Conservation (phyloP, 2,797 vertebrate genomes). For the Sebastolobus altivelis region DNA sequence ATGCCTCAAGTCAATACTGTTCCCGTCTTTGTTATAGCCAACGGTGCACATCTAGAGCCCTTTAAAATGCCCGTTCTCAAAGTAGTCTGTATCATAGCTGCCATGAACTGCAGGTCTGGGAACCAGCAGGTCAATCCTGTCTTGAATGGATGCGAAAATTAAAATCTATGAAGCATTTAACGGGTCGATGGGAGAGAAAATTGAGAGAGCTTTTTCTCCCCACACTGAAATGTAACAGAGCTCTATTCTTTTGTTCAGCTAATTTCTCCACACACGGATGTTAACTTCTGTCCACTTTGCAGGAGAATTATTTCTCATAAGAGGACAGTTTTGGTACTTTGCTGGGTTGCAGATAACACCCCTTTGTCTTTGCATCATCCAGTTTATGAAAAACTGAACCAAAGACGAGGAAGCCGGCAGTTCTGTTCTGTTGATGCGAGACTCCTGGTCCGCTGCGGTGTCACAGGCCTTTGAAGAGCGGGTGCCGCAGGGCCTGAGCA, state of each 20-base stretch:
- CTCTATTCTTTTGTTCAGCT: background rate
- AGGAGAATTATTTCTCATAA: background rate
- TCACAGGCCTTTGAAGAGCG: conserved; percentile 87
- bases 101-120: background rate
- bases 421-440: background rate
- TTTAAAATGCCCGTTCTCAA: background rate
- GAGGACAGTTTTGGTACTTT: background rate
- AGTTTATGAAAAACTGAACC: background rate
- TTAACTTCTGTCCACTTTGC: background rate
- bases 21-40: background rate
- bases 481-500: conserved; percentile 88
- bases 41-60: background rate
- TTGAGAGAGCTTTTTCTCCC: background rate
- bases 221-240: background rate
- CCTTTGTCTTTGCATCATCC: background rate
- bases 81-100: conserved; percentile 13
- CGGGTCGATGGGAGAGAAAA: background rate
- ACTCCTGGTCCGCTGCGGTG: background rate
- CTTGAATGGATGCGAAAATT: background rate
- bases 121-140: background rate
- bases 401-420: background rate
- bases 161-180: background rate
- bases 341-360: background rate
- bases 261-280: background rate
- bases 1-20: background rate